Conservation (phyloP, 92 coral and sea anemone species). For the Zoanthus gigantus region DNA sequence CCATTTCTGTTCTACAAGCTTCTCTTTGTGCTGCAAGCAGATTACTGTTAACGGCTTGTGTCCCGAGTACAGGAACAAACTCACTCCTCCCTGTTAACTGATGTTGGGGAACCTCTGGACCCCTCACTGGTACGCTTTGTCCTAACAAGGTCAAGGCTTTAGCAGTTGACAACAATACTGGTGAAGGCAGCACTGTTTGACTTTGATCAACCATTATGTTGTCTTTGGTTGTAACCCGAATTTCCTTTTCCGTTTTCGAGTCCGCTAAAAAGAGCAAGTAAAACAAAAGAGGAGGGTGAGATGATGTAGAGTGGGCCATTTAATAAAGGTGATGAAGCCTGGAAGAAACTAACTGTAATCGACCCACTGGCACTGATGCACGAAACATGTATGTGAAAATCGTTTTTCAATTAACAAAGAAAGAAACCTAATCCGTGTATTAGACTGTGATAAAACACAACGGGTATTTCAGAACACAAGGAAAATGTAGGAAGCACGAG, state of each 20-base stretch:
- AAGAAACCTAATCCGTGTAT: too few relatives aligned
- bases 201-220: not conserved
- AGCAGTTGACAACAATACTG: not conserved
- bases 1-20: not conserved
- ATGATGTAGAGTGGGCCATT: not conserved
- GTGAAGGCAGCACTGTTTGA: not conserved
- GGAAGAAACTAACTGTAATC: too few relatives aligned
- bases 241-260: not conserved
- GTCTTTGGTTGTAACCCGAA: not conserved
- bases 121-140: not conserved
- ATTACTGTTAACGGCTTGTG: not conserved
- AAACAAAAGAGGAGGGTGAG: not conserved
- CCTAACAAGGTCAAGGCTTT: not conserved
- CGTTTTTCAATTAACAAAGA: too few relatives aligned
- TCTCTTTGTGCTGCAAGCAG: not conserved
- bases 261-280: not conserved
- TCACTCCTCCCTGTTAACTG: not conserved
- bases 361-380: too few relatives aligned
- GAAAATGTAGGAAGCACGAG: too few relatives aligned
- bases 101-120: not conserved
- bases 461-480: too few relatives aligned
- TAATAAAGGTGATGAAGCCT: not conserved
- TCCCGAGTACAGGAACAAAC: not conserved
- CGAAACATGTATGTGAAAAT: too few relatives aligned
- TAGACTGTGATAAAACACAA: too few relatives aligned